These are phyloP conservation scores for Rhyacophila brunnea DNA, from an alignment of 1,140 invertebrate species.

Conservation along the genomic window DNA sequence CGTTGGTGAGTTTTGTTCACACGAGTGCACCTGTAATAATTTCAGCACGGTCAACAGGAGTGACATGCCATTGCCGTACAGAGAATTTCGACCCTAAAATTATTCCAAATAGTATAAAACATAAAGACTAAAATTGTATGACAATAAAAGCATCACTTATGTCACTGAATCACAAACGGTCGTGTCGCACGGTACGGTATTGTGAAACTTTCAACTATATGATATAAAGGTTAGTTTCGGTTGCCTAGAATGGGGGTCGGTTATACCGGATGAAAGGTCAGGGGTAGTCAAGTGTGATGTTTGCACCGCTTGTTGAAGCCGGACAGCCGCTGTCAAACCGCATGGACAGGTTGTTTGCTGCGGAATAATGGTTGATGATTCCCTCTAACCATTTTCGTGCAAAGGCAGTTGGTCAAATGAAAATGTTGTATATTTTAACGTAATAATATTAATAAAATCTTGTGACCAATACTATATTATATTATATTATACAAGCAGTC, in stretches of 20 bases:
- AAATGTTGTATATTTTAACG: too few relatives aligned
- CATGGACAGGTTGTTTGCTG: slow-evolving; percentile 29
- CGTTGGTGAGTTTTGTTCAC: background rate
- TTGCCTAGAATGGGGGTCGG: background rate
- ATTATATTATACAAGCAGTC: too few relatives aligned
- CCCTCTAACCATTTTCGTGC: slow-evolving; percentile 6
- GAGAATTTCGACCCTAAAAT: background rate
- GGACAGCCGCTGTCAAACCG: slow-evolving; percentile 32
- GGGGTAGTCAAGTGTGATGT: background rate
- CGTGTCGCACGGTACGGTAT: too few relatives aligned
- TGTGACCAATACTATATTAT: too few relatives aligned
- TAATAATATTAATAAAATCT: too few relatives aligned
- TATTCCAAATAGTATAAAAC: too few relatives aligned
- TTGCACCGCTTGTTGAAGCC: slow-evolving; percentile 9
- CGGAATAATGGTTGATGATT: slow-evolving; percentile 31
- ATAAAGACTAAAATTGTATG: too few relatives aligned
- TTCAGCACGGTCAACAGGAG: slow-evolving; percentile 6
- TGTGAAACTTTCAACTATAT: background rate
- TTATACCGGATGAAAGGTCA: slow-evolving; percentile 3
- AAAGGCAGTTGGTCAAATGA: too few relatives aligned
- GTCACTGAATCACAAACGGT: too few relatives aligned
- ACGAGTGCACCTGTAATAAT: background rate
- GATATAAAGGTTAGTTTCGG: background rate
- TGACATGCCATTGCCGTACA: background rate
- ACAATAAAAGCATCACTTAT: too few relatives aligned